Percentiles rank a stretch among this genome's conserved stretches.
phyloP scores from a whole-genome alignment of 1,140 invertebrate genomes.

The Orius insidiosus region DNA sequence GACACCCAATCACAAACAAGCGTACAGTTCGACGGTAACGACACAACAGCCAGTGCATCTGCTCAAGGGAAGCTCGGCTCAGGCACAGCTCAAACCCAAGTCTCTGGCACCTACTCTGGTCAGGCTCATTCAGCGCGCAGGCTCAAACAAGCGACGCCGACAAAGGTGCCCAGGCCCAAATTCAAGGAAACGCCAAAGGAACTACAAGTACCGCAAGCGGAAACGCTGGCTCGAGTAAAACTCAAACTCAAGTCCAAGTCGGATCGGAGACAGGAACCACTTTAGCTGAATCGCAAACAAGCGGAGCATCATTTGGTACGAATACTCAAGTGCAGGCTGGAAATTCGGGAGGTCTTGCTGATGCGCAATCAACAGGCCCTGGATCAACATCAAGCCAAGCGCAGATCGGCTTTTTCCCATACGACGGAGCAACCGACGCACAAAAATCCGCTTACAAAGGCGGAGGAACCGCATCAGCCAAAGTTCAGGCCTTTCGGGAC shows the following conservation, averaged over 20 bases:
- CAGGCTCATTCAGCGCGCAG: constrained; percentile 61
- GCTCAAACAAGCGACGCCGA: constrained; percentile 57
- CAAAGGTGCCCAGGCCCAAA: constrained; percentile 50
- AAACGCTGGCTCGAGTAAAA: constrained; percentile 48
- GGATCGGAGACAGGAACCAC: constrained; percentile 52
- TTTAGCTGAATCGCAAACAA: constrained; percentile 53
- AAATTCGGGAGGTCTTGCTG: constrained; percentile 58
- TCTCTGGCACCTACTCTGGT: constrained; percentile 58
- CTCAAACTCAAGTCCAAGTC: constrained; percentile 57
- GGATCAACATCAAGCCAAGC: constrained; percentile 70
- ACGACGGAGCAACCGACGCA: constrained; percentile 30
- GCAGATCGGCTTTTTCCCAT: constrained; percentile 68
- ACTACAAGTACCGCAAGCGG: constrained; percentile 56
- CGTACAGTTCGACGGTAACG: constrained; percentile 44
- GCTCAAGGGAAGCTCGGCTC: constrained; percentile 52
- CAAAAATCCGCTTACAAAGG: constrained; percentile 40
- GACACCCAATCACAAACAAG: constrained; percentile 58
- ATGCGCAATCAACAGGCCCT: constrained; percentile 65
- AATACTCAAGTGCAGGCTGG: constrained; percentile 60
- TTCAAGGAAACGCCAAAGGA: constrained; percentile 53
- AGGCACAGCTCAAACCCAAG: constrained; percentile 58
- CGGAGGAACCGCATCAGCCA: constrained; percentile 59
- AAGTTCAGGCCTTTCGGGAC: constrained; percentile 48
- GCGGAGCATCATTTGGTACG: constrained; percentile 49
- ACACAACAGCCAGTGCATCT: constrained; percentile 51